Evolutionary conservation across 2,113 vertebrate species (phyloP).

Genomic region (Circaetus cinerascens): DNA sequence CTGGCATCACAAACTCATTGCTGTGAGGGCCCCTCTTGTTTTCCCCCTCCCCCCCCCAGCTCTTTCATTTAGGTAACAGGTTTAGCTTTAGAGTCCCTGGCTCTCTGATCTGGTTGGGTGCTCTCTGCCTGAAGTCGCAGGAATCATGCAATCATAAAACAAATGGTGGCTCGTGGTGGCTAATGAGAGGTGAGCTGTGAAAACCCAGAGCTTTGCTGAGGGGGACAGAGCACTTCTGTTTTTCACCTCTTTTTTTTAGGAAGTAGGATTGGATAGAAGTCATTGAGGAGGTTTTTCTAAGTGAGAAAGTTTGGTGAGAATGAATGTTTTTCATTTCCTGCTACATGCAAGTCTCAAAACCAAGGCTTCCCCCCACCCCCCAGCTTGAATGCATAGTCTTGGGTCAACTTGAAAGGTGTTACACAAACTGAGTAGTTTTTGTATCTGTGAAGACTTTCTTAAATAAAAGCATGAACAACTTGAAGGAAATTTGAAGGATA

Average conservation of each 20-base stretch:
- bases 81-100: background rate
- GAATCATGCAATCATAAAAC: fast-evolving
- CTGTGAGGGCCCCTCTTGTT: background rate
- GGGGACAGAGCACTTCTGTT: background rate
- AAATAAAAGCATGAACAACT: background rate
- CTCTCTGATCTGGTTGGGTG: fast-evolving
- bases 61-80: background rate
- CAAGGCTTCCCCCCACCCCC: background rate
- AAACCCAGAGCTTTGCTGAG: background rate
- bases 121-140: background rate
- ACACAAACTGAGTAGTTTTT: background rate
- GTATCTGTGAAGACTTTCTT: background rate
- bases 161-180: background rate
- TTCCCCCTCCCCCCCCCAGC: background rate
- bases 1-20: background rate
- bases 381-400: background rate
- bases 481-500: background rate
- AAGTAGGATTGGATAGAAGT: background rate
- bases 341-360: background rate
- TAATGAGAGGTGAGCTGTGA: background rate
- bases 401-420: background rate
- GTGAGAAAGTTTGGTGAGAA: background rate
- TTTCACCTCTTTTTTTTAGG: background rate
- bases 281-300: background rate
- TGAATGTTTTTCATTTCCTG: background rate